Percentiles rank a stretch among this genome's conserved stretches.
Conservation (phyloP, 2,113 vertebrate species). For the Mastomys natalensis region DNA sequence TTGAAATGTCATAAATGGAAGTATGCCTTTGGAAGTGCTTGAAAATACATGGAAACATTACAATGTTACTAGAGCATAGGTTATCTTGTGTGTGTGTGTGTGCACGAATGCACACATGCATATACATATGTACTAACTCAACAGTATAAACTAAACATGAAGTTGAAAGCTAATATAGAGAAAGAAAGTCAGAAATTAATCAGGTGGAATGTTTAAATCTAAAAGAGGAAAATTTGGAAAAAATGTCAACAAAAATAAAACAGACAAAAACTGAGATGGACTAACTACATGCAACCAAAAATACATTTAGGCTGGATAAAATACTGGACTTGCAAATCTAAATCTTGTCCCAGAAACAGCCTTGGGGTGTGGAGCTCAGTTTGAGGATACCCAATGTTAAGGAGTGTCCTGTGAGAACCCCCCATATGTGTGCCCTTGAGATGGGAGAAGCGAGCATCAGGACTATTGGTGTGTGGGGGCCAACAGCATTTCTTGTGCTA, state of each 20-base stretch:
- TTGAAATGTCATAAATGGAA: background rate
- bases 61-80: background rate
- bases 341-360: too few species aligned
- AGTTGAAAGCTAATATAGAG: background rate
- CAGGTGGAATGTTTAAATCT: background rate
- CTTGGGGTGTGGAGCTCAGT: too few species aligned
- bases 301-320: background rate
- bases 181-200: background rate
- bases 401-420: too few species aligned
- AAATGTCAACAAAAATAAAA: background rate
- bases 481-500: too few species aligned
- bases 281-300: background rate
- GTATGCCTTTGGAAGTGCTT: background rate
- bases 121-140: background rate
- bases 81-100: background rate
- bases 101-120: accelerated
- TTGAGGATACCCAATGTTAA: too few species aligned
- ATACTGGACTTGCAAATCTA: background rate
- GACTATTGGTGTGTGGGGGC: too few species aligned
- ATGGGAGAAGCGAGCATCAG: too few species aligned
- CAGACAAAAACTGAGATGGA: background rate
- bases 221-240: background rate
- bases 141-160: background rate
- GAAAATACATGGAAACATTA: background rate
- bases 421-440: too few species aligned